These are phyloP conservation scores for Ochlodes sylvanus DNA, from an alignment of 2,888 invertebrate species.

Conservation along the genomic window DNA sequence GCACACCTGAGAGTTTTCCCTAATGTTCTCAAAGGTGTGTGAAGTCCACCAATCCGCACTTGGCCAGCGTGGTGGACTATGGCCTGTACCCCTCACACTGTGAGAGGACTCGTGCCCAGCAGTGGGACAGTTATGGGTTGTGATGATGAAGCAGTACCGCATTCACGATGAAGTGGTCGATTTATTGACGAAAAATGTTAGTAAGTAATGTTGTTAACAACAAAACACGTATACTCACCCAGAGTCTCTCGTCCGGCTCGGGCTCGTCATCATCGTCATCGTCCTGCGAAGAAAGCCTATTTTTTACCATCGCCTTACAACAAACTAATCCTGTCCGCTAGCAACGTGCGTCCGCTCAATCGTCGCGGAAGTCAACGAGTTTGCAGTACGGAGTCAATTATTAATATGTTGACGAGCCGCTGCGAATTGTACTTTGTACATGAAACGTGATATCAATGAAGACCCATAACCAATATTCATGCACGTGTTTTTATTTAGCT, in stretches of 20 bases:
- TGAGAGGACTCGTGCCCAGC: no score
- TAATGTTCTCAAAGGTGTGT: no score
- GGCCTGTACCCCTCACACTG: no score
- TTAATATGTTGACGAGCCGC: constrained; percentile 5
- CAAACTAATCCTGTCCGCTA: neutral
- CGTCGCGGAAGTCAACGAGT: constrained; percentile 16
- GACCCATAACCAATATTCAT: constrained; percentile 16
- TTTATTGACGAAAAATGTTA: no score
- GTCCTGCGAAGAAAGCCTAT: constrained; percentile 54
- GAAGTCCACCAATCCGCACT: no score
- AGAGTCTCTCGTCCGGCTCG: constrained; percentile 66
- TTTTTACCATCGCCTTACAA: constrained; percentile 14
- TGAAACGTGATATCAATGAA: constrained; percentile 24
- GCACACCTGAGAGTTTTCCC: no score
- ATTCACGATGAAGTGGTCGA: no score
- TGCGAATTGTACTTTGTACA: constrained; percentile 20
- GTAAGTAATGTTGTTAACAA: neutral
- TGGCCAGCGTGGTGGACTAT: no score
- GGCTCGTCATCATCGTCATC: constrained; percentile 74
- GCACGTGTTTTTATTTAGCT: constrained; percentile 7
- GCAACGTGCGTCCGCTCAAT: neutral
- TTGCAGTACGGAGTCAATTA: constrained; percentile 1
- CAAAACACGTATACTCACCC: constrained; percentile 57
- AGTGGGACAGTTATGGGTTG: no score
- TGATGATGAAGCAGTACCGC: no score